A percentile compares a stretch with the other conserved stretches of the same genome.
Conservation (phyloP, 2,888 invertebrate species). For the Oligia latruncula region DNA sequence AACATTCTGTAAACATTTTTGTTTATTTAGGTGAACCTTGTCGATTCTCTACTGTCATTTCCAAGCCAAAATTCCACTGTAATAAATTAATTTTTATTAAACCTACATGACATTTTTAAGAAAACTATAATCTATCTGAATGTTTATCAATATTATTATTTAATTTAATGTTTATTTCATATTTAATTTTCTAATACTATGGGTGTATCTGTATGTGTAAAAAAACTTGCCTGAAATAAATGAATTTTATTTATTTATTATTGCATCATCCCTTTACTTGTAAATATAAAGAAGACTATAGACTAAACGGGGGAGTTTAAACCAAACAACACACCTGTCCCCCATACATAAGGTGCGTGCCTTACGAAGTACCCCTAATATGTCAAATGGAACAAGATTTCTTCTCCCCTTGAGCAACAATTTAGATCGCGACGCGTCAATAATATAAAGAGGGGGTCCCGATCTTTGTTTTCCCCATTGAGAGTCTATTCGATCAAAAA, state of each 20-base stretch:
- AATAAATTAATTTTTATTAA: neutral
- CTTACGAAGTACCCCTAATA: conserved; percentile 74
- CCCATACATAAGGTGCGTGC: conserved; percentile 65
- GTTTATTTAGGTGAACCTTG: neutral
- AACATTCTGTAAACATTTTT: neutral
- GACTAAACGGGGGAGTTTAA: conserved; percentile 38
- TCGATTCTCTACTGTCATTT: neutral
- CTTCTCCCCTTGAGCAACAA: conserved; percentile 81
- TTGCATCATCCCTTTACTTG: neutral
- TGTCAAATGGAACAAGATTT: conserved; percentile 84
- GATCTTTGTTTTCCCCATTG: conserved; percentile 79
- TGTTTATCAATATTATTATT: too few species aligned
- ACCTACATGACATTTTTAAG: too few species aligned
- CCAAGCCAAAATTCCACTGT: neutral
- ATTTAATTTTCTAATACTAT: too few species aligned
- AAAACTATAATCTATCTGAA: too few species aligned
- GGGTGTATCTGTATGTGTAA: too few species aligned
- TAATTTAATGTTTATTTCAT: too few species aligned
- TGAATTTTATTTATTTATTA: too few species aligned
- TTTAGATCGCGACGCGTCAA: conserved; percentile 86
- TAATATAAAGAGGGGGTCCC: conserved; percentile 80
- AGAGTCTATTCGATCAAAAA: conserved; percentile 77
- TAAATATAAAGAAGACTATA: conserved; percentile 22
- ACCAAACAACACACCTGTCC: conserved; percentile 69
- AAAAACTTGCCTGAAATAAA: too few species aligned